These are phyloP conservation scores for Ophthalmolycus amberensis DNA, from an alignment of 2,113 vertebrate species.

Conservation along the genomic window DNA sequence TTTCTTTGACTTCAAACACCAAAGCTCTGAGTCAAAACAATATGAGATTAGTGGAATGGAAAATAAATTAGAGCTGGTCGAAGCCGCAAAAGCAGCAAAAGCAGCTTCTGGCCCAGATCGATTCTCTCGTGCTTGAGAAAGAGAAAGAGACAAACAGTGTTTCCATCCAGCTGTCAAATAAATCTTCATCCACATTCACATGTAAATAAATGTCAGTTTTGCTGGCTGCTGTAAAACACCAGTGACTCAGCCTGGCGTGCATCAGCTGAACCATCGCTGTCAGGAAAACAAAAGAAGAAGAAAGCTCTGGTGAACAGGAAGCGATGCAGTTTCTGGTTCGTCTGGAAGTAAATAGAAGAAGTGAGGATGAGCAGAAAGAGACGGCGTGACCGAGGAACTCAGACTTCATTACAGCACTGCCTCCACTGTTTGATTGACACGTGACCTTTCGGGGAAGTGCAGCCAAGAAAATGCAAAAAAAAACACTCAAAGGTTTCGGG, in stretches of 20 bases:
- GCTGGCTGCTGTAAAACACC: not conserved
- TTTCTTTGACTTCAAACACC: constrained; percentile 19
- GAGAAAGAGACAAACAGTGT: not conserved
- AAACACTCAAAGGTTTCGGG: no score
- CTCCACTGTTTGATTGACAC: no score
- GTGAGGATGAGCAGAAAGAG: not conserved
- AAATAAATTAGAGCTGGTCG: not conserved
- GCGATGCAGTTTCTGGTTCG: not conserved
- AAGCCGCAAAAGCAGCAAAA: constrained; percentile 6
- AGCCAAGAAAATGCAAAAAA: not conserved
- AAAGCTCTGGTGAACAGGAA: not conserved
- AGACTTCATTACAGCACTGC: no score
- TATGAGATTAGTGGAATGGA: not conserved
- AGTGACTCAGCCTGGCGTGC: not conserved
- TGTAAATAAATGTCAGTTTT: constrained; percentile 18
- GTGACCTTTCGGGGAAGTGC: no score
- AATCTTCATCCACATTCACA: not conserved
- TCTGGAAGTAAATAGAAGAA: not conserved
- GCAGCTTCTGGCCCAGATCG: not conserved
- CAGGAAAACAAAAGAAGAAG: no score
- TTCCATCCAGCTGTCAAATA: constrained; percentile 21
- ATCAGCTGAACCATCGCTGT: not conserved
- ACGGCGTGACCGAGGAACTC: not conserved
- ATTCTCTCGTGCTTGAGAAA: not conserved
- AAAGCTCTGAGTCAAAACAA: not conserved